Evolutionary conservation across 2,888 invertebrate genomes (phyloP), one percentile per base, ranked within the genome.

Genomic region (Ophraella communa): DNA sequence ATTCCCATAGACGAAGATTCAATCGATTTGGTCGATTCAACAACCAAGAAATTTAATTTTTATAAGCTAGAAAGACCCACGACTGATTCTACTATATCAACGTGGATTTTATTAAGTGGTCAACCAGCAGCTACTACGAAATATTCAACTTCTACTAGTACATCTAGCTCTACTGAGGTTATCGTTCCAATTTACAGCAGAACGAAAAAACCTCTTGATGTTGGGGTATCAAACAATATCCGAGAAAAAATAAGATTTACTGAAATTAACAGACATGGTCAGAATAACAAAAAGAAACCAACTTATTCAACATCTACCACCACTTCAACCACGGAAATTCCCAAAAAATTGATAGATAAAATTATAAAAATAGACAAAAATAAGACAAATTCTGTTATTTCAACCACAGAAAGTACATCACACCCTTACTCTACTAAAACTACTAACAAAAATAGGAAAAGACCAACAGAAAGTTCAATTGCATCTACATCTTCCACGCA

Each of bases 91-190:
- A 91, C 91, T 1, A 84, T 92, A 66, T 92, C 91, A 0, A 92
- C 92, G 0, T 92, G 92, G 92, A 88, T 92, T 65, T 83, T 91
- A 17, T 78, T 92, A 17, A 91, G 89, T 73, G 85, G 86, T 7
- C 84, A 84, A 42, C 42, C 74, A 5, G 52, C 73, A 3, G 72
- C 76, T 8, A 62, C 74, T 10, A 82, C 82, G 3, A 61, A 53
- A 58, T 33, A 33, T 23, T 18, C 23, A 20, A 10, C 23, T 14
- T 20, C 30, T 11, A 54, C n/a, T 4, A 42, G 10, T 10, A 21
- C 47, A 8, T 3, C 11, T 20, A n/a, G 1, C 27, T 14, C 49
- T 7, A 5, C 18, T 27, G 49, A 57, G 30, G 21, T 18, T 35
- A 35, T 30, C n/a, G 58, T 51, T 24, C 18, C 58, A 1, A 51